Base-by-base conservation (phyloP, 2,888 invertebrate species). In the Drosophila sordidapex region DNA sequence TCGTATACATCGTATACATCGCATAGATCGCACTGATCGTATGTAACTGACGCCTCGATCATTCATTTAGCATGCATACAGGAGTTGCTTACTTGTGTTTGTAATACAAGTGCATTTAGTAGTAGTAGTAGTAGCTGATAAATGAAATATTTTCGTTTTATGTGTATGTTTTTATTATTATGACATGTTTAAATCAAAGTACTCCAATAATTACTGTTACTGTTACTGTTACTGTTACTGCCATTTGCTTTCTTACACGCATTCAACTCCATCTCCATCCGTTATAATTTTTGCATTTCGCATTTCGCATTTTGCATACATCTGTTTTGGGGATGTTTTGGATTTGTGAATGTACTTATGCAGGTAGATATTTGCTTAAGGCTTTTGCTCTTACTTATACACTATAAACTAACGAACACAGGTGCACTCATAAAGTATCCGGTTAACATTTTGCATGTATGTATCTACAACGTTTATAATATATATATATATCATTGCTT, bases 401-500 rank as follows among this genome's bases (percentile, higher is more conserved):
- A 52, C 73, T 85, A 83, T 63, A 60, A 73, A 71, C 86, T 82
- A 90, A 84, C 90, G 91, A 91, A 90, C 91, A 90, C 91, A 91
- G 88, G 81, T 89, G 82, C 90, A 91, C 79, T 83, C 81, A 81
- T 79, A 83, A 83, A 83, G 90, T 89, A 90, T 90, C 89, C 88
- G 90, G 82, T 84, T 68, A 83, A 85, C 76, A 86, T 82, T 81
- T 68, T 69, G 38, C 66, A 74, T 71, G 68, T 63, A 62, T 79
- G 38, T 87, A 79, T 78, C 71, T 65, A 80, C 76, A 80, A 70
- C 40, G 15, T 43, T 57, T n/a, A 11, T 29, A n/a, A 27, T 56
- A 36, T 46, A 46, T 62, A 56, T 27, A 5, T 27, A 18, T 57
- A 31, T 58, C 51, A 59, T 63, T 52, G 57, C 78, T 81, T 78